These are phyloP conservation scores for Stenopsyche tienmushanensis DNA, from an alignment of 1,140 invertebrate genomes.

Conservation along the genomic window DNA sequence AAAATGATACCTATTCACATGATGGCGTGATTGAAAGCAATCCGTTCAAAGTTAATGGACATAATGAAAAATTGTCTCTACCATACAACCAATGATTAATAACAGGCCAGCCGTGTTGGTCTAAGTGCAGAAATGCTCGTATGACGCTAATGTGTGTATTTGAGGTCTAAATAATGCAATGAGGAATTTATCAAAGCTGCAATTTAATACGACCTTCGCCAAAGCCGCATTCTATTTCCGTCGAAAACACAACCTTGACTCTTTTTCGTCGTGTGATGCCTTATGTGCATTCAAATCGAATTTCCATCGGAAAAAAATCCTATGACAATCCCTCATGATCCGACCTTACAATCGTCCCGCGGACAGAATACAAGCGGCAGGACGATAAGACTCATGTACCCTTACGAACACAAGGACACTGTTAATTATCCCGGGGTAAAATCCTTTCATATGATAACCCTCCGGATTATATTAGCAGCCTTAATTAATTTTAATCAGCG, in stretches of 20 bases:
- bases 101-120: too few relatives aligned
- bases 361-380: background rate
- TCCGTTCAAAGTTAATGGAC: too few relatives aligned
- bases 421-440: constrained; percentile 12
- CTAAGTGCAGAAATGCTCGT: too few relatives aligned
- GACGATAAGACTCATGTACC: background rate
- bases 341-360: background rate
- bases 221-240: too few relatives aligned
- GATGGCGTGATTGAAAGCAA: constrained; percentile 4
- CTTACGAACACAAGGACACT: background rate
- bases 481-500: constrained; percentile 17
- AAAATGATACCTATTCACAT: background rate
- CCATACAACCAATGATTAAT: too few relatives aligned
- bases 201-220: too few relatives aligned
- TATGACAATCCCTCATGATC: background rate
- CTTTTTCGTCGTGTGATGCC: background rate
- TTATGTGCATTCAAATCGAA: background rate
- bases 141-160: too few relatives aligned
- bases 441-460: constrained; percentile 8
- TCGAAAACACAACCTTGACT: too few relatives aligned
- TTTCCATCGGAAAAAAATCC: background rate
- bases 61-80: too few relatives aligned
- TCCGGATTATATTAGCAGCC: constrained; percentile 9
- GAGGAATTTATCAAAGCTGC: too few relatives aligned
- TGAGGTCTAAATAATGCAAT: too few relatives aligned